Evolutionary conservation across 2,113 vertebrate species (phyloP), one percentile per base, ranked within the genome.

Genomic region (Halcyon senegalensis): DNA sequence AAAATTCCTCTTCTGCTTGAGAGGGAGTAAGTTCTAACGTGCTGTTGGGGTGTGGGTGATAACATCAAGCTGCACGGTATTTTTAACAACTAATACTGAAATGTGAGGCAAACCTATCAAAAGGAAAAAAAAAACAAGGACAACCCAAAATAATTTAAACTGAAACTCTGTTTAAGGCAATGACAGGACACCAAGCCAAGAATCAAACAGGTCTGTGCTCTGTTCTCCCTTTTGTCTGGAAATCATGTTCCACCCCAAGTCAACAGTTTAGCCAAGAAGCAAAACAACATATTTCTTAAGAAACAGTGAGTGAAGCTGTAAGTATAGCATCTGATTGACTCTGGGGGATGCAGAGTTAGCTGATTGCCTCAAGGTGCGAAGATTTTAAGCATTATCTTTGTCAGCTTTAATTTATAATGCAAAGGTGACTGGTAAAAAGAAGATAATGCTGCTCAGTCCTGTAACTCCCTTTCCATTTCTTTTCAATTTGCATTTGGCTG

Each of bases 1-100:
- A 95, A 91, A 96, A 93, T 96, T 84, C 91, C 88, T 94, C 59
- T 96, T 93, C 79, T 87, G 63, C 82, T 80, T 94, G 78, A 87
- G 96, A 91, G 59, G 70, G 81, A 85, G 53, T 87, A 92, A 92
- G 84, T 91, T 89, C 27, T 88, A 90, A 95, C 94, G 84, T 88
- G 84, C 88, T 90, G 37, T 89, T 91, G 83, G 67, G 76, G 76
- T 95, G 90, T 95, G 88, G 85, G 60, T 96, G 96, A 97, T 93
- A 88, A 73, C 80, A 94, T 94, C 81, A 94, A 95, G 96, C 92
- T 95, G 94, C 73, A 33, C 51, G 60, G n/a, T 80, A 79, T 93
- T 87, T 96, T 94, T 89, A 93, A 74, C 75, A 95, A 89, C 81
- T 87, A 86, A 67, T 89, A 35, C 44, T 87, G 70, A 93, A 89